Base-by-base conservation (phyloP, 2,888 invertebrate species). In the Drosophila macrospina region DNA sequence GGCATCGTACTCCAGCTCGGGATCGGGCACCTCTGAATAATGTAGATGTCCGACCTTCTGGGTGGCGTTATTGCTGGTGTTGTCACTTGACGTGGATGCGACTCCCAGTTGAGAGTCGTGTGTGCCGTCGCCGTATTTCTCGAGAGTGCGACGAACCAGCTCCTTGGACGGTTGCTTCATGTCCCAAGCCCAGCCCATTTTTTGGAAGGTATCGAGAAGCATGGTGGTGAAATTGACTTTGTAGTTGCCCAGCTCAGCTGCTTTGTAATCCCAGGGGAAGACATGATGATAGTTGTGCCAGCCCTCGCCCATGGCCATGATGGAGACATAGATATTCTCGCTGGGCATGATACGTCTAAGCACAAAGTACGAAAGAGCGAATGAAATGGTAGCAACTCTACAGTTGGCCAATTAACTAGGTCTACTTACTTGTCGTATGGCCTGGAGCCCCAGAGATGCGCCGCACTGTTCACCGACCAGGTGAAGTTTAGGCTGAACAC, bases 211-310 rank as follows among this genome's bases (percentile, higher is more conserved):
- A 86, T 97, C 95, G 54, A 97, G 93, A 51, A 95, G 91, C 37
- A 94, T 89, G 0, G 96, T 95, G 1, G 97, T 96, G 0, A 94
- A 52, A 90, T 97, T 97, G n/a, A 94, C 89, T 72, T 94, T 90
- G 69, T 94, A 93, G 44, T 91, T 92, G 11, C 96, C 96, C n/a
- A 97, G 93, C 91, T 98, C 98, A 5, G 97, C 95, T 26, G 98
- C 96, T 88, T 97, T 96, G 93, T 98, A 98, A 91, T 98, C 98
- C 95, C 97, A 97, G 0, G 98, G 98, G 92, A 98, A 98, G 0
- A 96, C 95, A 92, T 98, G 98, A 91, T 98, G 98, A 92, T 97
- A 98, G 92, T 98, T 98, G 93, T 98, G 98, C 96, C 97, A 98
- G 4, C 98, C 98, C 91, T 97, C 97, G 0, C 97, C 97, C 92